Conservation (phyloP, 2,888 invertebrate species). For the Hemaris fuciformis region DNA sequence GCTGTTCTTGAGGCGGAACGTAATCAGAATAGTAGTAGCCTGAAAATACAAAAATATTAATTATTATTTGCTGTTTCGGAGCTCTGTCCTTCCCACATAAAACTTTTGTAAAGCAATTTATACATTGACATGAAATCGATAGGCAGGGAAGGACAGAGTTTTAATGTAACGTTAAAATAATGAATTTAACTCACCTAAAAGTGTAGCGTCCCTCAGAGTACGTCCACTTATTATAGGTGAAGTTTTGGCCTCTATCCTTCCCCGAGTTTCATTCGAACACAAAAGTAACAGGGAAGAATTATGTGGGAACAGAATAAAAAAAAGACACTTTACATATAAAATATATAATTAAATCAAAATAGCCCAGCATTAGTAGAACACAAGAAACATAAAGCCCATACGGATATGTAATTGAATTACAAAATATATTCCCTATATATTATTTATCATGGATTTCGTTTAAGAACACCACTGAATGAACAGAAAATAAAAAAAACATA, state of each 20-base stretch:
- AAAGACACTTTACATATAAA: slow-evolving; percentile 49
- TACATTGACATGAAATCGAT: slow-evolving; percentile 28
- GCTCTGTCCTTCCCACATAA: slow-evolving; percentile 77
- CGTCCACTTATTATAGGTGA: slow-evolving; percentile 76
- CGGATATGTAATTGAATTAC: slow-evolving; percentile 20
- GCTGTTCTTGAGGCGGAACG: slow-evolving; percentile 38
- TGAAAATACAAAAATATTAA: slow-evolving; percentile 43
- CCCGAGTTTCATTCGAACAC: slow-evolving; percentile 39
- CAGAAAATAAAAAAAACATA: neutral
- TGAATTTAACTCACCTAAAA: slow-evolving; percentile 73
- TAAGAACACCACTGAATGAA: neutral
- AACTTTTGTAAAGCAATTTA: slow-evolving; percentile 29
- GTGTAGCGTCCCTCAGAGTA: slow-evolving; percentile 61
- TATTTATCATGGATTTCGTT: neutral
- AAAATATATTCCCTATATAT: neutral
- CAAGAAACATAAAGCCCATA: slow-evolving; percentile 24
- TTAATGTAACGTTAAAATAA: slow-evolving; percentile 48
- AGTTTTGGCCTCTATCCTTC: slow-evolving; percentile 75
- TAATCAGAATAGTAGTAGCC: slow-evolving; percentile 58
- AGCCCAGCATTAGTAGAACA: slow-evolving; percentile 38
- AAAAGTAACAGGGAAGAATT: slow-evolving; percentile 60
- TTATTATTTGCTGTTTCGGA: slow-evolving; percentile 23
- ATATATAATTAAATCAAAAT: slow-evolving; percentile 57
- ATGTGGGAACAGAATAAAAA: slow-evolving; percentile 52
- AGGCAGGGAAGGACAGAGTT: slow-evolving; percentile 85